Percentiles rank a stretch among this genome's conserved stretches.
These are phyloP conservation scores for Salminus brasiliensis DNA, from an alignment of 2,113 vertebrate species.

Conservation along the genomic window DNA sequence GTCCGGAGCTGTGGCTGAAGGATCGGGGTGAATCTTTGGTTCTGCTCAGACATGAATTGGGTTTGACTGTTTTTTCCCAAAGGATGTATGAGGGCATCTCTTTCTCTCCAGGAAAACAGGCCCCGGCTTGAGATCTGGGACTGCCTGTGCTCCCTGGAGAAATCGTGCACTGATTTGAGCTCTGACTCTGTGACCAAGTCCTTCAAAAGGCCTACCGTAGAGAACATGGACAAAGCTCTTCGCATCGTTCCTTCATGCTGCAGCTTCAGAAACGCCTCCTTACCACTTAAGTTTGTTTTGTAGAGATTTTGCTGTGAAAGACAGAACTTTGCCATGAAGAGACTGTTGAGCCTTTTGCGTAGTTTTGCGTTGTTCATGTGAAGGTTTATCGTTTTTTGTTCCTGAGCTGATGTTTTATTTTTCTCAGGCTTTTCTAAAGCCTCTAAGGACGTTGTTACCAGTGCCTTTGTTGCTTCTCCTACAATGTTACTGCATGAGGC, in stretches of 20 bases:
- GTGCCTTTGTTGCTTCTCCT: slow-evolving; percentile 9
- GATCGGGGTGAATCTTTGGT: not conserved
- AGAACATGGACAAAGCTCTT: not conserved
- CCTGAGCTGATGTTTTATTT: slow-evolving; percentile 26
- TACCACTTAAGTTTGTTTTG: slow-evolving; percentile 1
- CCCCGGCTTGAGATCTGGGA: slow-evolving; percentile 11
- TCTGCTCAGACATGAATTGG: not conserved
- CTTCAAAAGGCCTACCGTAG: slow-evolving; percentile 2
- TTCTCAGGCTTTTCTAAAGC: slow-evolving; percentile 30
- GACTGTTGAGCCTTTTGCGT: slow-evolving; percentile 35
- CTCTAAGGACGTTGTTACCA: slow-evolving; percentile 9
- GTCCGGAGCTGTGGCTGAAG: not conserved
- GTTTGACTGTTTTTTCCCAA: not conserved
- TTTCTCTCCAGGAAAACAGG: slow-evolving; percentile 14
- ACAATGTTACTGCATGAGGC: slow-evolving; percentile 11
- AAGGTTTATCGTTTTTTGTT: slow-evolving; percentile 27
- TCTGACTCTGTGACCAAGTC: not conserved
- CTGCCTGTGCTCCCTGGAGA: not conserved
- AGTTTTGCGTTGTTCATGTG: slow-evolving; percentile 36
- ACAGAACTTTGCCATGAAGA: slow-evolving; percentile 17
- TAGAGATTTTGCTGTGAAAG: slow-evolving; percentile 51
- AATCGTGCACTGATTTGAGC: slow-evolving; percentile 43
- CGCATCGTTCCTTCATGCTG: slow-evolving; percentile 43
- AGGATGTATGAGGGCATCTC: not conserved
- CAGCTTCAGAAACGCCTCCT: slow-evolving; percentile 37